Conservation (phyloP, 2,113 vertebrate genomes). For the Erythrocebus patas region DNA sequence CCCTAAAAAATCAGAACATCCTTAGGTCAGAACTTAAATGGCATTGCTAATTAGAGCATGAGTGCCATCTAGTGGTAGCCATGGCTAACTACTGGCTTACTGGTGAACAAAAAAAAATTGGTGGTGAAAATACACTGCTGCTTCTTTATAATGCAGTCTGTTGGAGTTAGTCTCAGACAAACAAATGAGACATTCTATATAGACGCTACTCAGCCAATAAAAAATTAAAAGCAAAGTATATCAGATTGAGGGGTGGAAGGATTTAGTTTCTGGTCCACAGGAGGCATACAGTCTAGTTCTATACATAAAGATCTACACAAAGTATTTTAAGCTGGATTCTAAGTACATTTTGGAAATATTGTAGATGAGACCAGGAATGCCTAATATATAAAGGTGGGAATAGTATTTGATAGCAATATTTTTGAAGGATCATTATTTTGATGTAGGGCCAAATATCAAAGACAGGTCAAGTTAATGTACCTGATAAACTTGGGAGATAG, state of each 20-base stretch:
- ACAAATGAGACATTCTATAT: neutral
- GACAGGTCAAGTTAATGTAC: neutral
- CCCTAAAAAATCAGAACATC: neutral
- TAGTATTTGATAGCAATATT: neutral
- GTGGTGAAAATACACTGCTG: neutral
- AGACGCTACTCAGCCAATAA: neutral
- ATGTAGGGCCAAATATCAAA: neutral
- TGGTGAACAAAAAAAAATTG: neutral
- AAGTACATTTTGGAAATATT: neutral
- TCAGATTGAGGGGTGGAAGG: neutral
- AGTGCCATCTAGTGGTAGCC: constrained; percentile 60
- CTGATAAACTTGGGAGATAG: neutral
- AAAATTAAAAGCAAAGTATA: neutral
- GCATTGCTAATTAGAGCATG: constrained; percentile 61
- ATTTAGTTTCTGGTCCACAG: neutral
- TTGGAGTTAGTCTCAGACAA: neutral
- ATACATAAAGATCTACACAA: neutral
- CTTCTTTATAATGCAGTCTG: neutral
- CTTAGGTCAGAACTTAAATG: neutral
- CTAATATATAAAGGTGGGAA: neutral
- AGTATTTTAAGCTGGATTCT: neutral
- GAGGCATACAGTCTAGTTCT: neutral
- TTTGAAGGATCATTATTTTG: neutral
- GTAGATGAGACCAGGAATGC: neutral
- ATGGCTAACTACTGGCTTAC: neutral